Evolutionary conservation across 2,888 invertebrate species (phyloP), one percentile per base, ranked within the genome.

Genomic region (Ectemnius continuus): DNA sequence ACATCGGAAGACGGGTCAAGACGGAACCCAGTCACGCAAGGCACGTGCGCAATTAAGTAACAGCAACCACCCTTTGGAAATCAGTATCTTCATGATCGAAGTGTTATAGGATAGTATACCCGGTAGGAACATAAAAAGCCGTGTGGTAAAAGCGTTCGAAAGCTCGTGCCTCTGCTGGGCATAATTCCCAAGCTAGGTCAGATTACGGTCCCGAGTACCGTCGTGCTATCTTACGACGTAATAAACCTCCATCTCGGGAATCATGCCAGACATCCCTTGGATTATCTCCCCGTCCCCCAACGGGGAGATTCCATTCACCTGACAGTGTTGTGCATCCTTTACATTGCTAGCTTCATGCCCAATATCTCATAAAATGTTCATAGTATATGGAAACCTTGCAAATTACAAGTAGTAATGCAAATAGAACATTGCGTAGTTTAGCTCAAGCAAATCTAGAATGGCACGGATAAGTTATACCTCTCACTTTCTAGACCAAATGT

Each of bases 211-310:
- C 70, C 79, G 70, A 48, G 73, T 68, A 75, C 67, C 78, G 71
- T 67, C 79, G 67, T 61, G 78, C 79, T 84, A 82, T 70, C 83
- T 87, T 88, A 88, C 86, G 86, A 85, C 77, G 84, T 85, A 84
- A 89, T 88, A 89, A 87, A 89, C 84, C 84, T 84, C 80, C 78
- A 79, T 83, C 83, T 36, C 79, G 81, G 79, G 82, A 87, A 85
- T 88, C 84, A 83, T 86, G 84, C 82, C 84, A 85, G 86, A 86
- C 85, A 87, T 87, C 85, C 86, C 85, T 76, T 82, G 85, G 87
- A 88, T 89, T 88, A 89, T 85, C 52, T 36, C 36, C 11, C 52
- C 16, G 16, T 69, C 66, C 72, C 48, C 66, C 57, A 23, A 61
- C 36, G 52, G 2, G 36, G 28, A 59, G 57, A 56, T 23, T 62